A percentile compares a stretch with the other conserved stretches of the same genome.
Conservation (phyloP, 2,113 vertebrate species). For the Daubentonia madagascariensis region DNA sequence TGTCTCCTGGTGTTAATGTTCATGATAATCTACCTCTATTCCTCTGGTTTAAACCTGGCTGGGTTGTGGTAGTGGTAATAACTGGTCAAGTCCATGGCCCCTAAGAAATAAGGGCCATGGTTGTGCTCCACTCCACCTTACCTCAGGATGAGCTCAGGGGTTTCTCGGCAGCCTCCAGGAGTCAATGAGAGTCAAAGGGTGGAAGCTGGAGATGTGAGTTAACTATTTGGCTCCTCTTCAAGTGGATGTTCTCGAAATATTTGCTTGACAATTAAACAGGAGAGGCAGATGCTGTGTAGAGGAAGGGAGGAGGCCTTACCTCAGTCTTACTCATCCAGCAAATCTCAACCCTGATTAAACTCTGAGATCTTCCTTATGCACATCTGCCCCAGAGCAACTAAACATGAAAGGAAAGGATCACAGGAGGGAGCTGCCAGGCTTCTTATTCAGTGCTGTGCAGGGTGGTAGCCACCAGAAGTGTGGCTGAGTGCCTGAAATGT, state of each 20-base stretch:
- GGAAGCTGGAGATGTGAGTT: neutral
- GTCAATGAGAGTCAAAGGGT: neutral
- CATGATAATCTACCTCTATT: neutral
- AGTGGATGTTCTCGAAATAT: slow-evolving; percentile 9
- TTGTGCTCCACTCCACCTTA: neutral
- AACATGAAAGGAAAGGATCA: neutral
- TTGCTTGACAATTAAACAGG: neutral
- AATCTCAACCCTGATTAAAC: neutral
- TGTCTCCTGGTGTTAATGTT: neutral
- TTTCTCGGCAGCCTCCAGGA: neutral
- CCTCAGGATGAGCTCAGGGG: neutral
- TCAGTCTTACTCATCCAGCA: neutral
- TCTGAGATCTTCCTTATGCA: neutral
- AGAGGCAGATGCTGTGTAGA: neutral
- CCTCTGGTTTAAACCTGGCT: neutral
- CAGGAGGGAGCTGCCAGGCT: neutral
- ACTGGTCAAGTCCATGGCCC: neutral
- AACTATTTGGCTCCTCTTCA: slow-evolving; percentile 18
- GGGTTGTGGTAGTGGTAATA: neutral
- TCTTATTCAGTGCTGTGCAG: neutral
- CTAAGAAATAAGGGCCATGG: neutral
- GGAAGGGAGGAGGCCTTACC: neutral
- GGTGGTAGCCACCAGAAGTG: neutral
- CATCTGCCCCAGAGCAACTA: neutral
- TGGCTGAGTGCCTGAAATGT: neutral